A percentile compares a stretch with the other conserved stretches of the same genome.
Evolutionary conservation across 2,797 vertebrate species (phyloP).

Genomic region (Phoeniculus purpureus): DNA sequence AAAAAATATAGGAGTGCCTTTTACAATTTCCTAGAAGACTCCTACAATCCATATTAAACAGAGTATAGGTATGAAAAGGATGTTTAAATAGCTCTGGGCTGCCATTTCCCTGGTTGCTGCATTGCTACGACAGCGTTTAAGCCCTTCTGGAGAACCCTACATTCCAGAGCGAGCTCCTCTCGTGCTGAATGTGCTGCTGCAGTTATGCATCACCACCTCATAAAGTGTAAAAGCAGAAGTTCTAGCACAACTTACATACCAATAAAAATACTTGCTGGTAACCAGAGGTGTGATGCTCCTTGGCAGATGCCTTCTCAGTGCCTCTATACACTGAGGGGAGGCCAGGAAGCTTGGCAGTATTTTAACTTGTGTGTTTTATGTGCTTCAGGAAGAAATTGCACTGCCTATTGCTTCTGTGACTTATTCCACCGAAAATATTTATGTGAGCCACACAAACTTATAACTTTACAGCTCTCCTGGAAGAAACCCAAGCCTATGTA

Average conservation of each 20-base stretch:
- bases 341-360: conserved; percentile 19
- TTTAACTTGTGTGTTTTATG: conserved; percentile 47
- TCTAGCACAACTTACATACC: conserved; percentile 36
- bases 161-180: neutral
- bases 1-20: neutral
- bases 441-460: conserved; percentile 28
- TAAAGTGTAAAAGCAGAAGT: conserved; percentile 34
- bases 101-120: neutral
- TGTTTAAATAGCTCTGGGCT: neutral
- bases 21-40: neutral
- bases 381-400: conserved; percentile 40
- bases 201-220: neutral
- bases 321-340: neutral
- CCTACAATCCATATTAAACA: neutral
- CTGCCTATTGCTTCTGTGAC: conserved; percentile 22
- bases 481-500: conserved; percentile 8
- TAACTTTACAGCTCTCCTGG: conserved; percentile 8
- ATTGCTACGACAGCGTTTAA: neutral
- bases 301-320: conserved; percentile 30
- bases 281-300: conserved; percentile 2
- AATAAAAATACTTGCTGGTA: conserved; percentile 57
- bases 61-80: neutral
- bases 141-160: neutral
- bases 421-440: conserved; percentile 60
- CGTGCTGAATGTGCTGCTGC: neutral